Conservation (phyloP, 2,113 vertebrate species). For the Ginglymostoma cirratum region DNA sequence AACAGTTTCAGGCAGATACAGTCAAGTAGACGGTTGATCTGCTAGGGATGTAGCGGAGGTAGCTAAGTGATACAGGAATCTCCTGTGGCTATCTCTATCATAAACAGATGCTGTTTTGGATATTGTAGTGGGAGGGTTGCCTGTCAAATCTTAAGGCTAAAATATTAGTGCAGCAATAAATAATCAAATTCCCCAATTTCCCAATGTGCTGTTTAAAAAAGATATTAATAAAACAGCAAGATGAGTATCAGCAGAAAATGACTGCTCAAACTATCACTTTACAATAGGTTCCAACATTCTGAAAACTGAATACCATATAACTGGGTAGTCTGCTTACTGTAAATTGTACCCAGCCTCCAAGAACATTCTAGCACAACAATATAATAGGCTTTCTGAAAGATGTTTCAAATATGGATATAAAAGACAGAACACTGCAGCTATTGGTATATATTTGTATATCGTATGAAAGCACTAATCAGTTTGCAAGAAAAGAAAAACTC, state of each 20-base stretch:
- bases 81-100: no score
- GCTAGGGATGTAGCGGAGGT: no score
- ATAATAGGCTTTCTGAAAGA: not conserved
- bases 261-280: not conserved
- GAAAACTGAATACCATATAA: not conserved
- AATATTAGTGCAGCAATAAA: not conserved
- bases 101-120: no score
- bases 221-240: not conserved
- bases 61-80: no score
- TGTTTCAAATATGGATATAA: not conserved
- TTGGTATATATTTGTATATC: not conserved
- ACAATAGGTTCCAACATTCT: not conserved
- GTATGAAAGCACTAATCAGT: not conserved
- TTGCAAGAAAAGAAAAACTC: not conserved
- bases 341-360: not conserved
- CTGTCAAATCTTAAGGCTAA: not conserved
- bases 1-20: no score
- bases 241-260: not conserved
- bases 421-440: not conserved
- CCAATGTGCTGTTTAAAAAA: not conserved
- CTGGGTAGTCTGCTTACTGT: not conserved
- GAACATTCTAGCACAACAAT: not conserved
- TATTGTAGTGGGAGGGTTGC: no score
- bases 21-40: no score
- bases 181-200: not conserved